Conservation (phyloP, 1,140 invertebrate genomes). For the Notospermus geniculatus region DNA sequence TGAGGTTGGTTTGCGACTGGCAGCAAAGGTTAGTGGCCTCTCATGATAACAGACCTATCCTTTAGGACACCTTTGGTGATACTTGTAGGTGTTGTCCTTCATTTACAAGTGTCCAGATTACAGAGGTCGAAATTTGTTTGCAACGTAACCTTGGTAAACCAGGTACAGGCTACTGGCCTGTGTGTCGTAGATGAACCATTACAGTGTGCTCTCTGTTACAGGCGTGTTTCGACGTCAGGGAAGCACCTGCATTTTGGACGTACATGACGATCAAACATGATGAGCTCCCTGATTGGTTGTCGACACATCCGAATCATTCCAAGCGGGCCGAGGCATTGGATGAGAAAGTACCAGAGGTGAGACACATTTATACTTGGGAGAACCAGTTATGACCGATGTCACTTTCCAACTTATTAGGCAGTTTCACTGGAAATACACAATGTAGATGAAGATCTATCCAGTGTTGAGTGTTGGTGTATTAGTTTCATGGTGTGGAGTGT, state of each 20-base stretch:
- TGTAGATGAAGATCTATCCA: too few species aligned
- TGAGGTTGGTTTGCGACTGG: slow-evolving; percentile 62
- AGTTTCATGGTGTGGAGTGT: too few species aligned
- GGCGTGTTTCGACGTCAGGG: slow-evolving; percentile 67
- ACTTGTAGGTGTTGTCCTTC: neutral
- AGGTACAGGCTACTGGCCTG: neutral
- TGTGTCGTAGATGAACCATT: neutral
- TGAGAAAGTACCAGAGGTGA: slow-evolving; percentile 55
- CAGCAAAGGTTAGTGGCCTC: too few species aligned
- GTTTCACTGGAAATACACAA: too few species aligned
- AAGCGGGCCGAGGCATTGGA: slow-evolving; percentile 59
- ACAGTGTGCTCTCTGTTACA: slow-evolving; percentile 33
- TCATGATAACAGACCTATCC: too few species aligned
- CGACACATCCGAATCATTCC: slow-evolving; percentile 64
- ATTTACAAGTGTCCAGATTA: too few species aligned
- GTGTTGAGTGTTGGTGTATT: too few species aligned
- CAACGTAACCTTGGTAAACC: neutral
- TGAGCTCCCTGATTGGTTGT: slow-evolving; percentile 59
- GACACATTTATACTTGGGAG: too few species aligned
- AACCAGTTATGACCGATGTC: too few species aligned
- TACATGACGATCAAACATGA: slow-evolving; percentile 55
- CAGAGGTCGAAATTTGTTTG: neutral
- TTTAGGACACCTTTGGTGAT: too few species aligned
- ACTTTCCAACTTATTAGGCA: too few species aligned
- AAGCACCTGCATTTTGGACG: slow-evolving; percentile 64